These are phyloP conservation scores for Podabrus alpinus DNA, from an alignment of 2,888 invertebrate species.

Conservation along the genomic window DNA sequence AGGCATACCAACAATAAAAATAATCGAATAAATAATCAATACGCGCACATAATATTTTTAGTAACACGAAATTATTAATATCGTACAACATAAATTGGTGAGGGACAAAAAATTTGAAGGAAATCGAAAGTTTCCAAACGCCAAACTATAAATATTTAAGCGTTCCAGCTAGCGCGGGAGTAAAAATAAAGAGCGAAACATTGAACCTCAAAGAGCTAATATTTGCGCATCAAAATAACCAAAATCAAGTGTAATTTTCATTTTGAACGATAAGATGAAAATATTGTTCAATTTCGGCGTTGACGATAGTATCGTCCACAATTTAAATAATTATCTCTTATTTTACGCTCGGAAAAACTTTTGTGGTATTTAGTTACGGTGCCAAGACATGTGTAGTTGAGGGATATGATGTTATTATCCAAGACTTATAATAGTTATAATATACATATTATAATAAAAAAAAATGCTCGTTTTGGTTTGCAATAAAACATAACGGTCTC, in stretches of 20 bases:
- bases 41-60: background rate
- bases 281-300: background rate
- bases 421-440: too few species aligned
- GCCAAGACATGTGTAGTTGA: background rate
- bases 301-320: constrained; percentile 8
- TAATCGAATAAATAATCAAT: background rate
- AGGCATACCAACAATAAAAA: background rate
- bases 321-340: constrained; percentile 12
- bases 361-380: constrained; percentile 15
- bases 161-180: background rate
- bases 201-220: background rate
- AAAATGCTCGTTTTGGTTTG: background rate
- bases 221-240: background rate
- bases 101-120: background rate
- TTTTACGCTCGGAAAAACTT: constrained; percentile 11
- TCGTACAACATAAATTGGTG: background rate
- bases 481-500: background rate
- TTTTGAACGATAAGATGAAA: background rate
- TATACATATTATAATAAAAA: background rate
- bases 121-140: background rate
- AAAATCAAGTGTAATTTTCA: background rate
- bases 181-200: background rate
- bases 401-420: background rate
- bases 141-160: background rate
- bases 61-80: background rate